Conservation (phyloP, 2,113 vertebrate genomes). For the Oostethus manadensis region DNA sequence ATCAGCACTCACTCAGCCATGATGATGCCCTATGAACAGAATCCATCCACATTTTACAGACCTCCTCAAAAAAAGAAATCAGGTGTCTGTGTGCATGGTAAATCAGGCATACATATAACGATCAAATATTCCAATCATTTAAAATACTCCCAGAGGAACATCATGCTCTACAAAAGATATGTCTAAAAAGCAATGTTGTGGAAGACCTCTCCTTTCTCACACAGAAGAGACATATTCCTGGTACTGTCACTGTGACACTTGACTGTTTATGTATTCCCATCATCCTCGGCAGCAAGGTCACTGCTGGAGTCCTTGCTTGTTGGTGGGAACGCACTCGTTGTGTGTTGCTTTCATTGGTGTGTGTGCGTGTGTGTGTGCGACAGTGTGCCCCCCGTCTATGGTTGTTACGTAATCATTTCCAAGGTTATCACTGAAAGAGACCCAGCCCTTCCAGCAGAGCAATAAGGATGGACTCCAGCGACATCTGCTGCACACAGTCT, state of each 20-base stretch:
- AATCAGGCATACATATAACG: no score
- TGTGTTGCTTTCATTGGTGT: no score
- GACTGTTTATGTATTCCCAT: slow-evolving; percentile 1
- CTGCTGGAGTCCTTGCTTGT: no score
- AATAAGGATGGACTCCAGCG: slow-evolving; percentile 5
- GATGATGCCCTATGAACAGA: background rate
- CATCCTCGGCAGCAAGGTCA: background rate
- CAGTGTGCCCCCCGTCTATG: no score
- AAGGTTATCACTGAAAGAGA: slow-evolving; percentile 1
- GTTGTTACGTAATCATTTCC: no score
- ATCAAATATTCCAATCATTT: no score
- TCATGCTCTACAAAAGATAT: no score
- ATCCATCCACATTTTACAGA: background rate
- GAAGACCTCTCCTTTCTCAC: background rate
- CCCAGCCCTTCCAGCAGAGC: slow-evolving; percentile 16
- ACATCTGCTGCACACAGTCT: slow-evolving; percentile 38
- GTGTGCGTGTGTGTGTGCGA: no score
- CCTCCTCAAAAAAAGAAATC: background rate
- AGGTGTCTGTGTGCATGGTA: background rate
- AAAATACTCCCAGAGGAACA: no score
- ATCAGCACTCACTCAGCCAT: slow-evolving; percentile 13
- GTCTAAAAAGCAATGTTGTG: no score
- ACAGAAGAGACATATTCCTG: slow-evolving; percentile 1
- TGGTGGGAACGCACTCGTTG: no score
- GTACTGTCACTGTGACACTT: background rate